Conservation (phyloP, 2,113 vertebrate species). For the Strigops habroptila region DNA sequence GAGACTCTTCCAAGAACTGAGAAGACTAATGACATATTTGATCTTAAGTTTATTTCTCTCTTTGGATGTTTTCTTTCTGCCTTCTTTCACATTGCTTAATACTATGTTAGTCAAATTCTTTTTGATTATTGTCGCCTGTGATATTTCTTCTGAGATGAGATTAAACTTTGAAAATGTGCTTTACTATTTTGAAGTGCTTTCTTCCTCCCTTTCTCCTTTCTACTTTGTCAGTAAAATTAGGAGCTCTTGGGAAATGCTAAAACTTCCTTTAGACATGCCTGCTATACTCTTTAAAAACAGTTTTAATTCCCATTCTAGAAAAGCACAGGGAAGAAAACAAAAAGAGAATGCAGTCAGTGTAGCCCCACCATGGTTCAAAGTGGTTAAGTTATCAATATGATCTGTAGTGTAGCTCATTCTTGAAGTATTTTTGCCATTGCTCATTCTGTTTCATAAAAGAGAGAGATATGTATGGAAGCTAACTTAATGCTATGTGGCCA, state of each 20-base stretch:
- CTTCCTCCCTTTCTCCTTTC: neutral
- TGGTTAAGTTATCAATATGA: neutral
- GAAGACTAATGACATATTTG: neutral
- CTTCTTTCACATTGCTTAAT: neutral
- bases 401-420: neutral
- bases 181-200: neutral
- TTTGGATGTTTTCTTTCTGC: neutral
- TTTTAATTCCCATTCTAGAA: neutral
- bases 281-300: neutral
- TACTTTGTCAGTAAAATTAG: neutral
- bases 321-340: neutral
- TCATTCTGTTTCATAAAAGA: neutral
- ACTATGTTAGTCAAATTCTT: neutral
- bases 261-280: neutral
- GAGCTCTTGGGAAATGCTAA: neutral
- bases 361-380: neutral
- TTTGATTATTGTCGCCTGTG: neutral
- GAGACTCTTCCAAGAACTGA: neutral
- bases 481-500: neutral
- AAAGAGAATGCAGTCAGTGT: neutral
- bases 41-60: neutral
- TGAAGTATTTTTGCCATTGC: neutral
- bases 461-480: neutral
- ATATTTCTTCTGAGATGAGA: neutral
- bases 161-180: neutral